These are phyloP conservation scores for Triops longicaudatus DNA, from an alignment of 1,140 invertebrate species.

Conservation along the genomic window DNA sequence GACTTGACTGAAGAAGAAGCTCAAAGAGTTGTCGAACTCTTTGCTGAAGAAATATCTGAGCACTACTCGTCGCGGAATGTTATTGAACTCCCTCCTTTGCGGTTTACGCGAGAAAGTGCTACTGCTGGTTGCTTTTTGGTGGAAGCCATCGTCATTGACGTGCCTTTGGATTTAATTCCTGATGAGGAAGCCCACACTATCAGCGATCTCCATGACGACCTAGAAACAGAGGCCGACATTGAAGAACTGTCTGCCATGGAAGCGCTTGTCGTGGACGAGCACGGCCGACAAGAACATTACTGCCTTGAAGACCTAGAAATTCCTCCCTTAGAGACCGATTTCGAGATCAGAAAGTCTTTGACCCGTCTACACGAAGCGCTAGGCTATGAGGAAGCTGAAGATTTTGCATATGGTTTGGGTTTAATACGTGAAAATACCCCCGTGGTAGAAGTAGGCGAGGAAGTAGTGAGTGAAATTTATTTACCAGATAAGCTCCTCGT, in stretches of 20 bases:
- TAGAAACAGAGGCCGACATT: slow-evolving; percentile 66
- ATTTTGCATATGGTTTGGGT: background rate
- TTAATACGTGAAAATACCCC: background rate
- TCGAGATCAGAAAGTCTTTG: slow-evolving; percentile 21
- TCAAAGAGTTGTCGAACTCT: slow-evolving; percentile 84
- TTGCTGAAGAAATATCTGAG: slow-evolving; percentile 81
- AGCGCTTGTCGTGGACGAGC: slow-evolving; percentile 23
- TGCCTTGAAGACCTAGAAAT: slow-evolving; percentile 25
- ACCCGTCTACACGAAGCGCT: slow-evolving; percentile 24
- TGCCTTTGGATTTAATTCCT: slow-evolving; percentile 43
- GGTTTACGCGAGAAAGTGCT: slow-evolving; percentile 80
- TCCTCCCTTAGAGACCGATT: slow-evolving; percentile 12
- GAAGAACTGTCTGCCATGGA: slow-evolving; percentile 59
- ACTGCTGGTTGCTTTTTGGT: slow-evolving; percentile 74
- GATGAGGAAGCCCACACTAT: slow-evolving; percentile 24
- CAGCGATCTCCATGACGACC: slow-evolving; percentile 29
- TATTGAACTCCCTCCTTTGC: slow-evolving; percentile 74
- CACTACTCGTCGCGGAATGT: slow-evolving; percentile 76
- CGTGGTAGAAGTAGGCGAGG: background rate
- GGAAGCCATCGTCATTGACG: slow-evolving; percentile 84
- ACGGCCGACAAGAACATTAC: slow-evolving; percentile 16
- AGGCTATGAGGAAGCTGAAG: slow-evolving; percentile 15
- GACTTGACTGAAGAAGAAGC: slow-evolving; percentile 86
- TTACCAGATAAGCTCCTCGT: background rate
- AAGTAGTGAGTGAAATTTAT: background rate